These are phyloP conservation scores for Falco berigora DNA, from an alignment of 2,797 vertebrate genomes.

Conservation along the genomic window DNA sequence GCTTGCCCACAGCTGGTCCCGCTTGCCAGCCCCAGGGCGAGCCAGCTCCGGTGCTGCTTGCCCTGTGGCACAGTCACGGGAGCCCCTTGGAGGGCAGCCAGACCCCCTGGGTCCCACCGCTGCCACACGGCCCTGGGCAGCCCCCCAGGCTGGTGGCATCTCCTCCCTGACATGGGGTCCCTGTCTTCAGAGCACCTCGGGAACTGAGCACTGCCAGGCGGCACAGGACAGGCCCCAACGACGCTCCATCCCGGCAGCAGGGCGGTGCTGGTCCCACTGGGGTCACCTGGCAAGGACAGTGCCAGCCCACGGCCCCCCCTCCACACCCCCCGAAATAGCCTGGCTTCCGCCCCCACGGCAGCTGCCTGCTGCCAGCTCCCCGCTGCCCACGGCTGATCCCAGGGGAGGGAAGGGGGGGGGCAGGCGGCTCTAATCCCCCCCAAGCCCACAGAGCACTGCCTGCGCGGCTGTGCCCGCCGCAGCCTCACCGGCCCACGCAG, in stretches of 20 bases:
- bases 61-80: neutral
- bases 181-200: neutral
- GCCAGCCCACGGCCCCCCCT: slow-evolving; percentile 25
- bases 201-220: neutral
- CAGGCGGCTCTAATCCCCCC: neutral
- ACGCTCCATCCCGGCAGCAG: neutral
- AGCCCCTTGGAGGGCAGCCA: neutral
- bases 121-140: fast-evolving
- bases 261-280: neutral
- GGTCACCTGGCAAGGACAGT: slow-evolving; percentile 33
- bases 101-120: neutral
- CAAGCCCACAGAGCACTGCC: neutral
- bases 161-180: neutral
- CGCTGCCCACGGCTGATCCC: slow-evolving; percentile 49
- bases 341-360: slow-evolving; percentile 51
- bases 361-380: slow-evolving; percentile 51
- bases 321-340: slow-evolving; percentile 34
- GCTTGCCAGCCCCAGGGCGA: neutral
- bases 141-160: neutral
- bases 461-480: neutral
- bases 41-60: neutral
- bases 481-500: neutral
- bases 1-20: neutral
- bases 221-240: neutral
- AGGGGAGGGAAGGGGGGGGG: neutral